Base-by-base conservation (phyloP, 2,888 invertebrate genomes). In the Lasioglossum zephyrum region DNA sequence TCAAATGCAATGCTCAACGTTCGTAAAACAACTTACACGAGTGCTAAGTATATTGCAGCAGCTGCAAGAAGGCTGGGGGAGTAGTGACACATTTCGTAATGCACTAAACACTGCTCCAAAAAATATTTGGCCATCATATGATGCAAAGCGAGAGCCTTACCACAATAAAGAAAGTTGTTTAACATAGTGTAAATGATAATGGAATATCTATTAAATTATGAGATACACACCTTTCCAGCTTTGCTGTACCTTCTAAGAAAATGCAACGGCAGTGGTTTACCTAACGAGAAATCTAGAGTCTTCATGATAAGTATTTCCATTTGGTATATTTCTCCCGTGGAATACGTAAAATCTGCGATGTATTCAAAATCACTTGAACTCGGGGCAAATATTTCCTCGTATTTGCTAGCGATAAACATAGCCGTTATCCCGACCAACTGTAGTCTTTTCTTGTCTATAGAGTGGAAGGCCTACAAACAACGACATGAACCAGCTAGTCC, bases 371-470 rank as follows among this genome's bases (percentile, higher is more conserved):
- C 99, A 9, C 95, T 96, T 39, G 99, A 96, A 72, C 98, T 98
- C 0, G 99, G 99, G 1, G 98, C 96, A 93, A 97, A 98, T 93
- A 99, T 97, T 96, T 99, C 99, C 95, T 99, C 99, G 93, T 98
- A 99, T 95, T 99, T 99, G 93, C 97, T 97, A 0, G 99, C 99
- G 79, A 99, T 97, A 92, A 98, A 97, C 96, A 99, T 97, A 0
- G 98, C 97, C 0, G 98, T 97, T 1, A 98, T 97, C 5, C 99
- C 99, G 18, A 99, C 98, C 87, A 99, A 95, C 94, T 99, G 99
- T 83, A 99, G 96, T 90, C 97, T 96, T 88, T 96, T 97, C 88
- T 97, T 96, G 78, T 96, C 96, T 49, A 98, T 96, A 31, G 96
- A 96, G 73, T 96, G 96, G 53, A 96, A 96, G 4, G 94, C 95